Conservation (phyloP, 2,888 invertebrate genomes). For the Cephus nigrinus region DNA sequence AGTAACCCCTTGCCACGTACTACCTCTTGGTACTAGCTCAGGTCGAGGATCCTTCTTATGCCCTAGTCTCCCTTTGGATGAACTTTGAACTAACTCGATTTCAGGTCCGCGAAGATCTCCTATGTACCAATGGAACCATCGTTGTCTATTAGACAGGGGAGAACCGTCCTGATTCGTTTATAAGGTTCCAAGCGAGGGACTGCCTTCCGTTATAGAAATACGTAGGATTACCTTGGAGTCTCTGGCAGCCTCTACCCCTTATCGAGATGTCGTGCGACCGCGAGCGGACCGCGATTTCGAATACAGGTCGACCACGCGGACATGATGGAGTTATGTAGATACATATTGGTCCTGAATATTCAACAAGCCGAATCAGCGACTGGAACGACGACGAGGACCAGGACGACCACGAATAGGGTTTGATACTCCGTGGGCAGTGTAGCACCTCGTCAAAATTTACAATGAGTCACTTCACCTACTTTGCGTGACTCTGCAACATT, state of each 20-base stretch:
- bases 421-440: background rate
- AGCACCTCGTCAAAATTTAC: background rate
- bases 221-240: background rate
- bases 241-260: background rate
- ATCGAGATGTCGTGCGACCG: background rate
- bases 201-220: background rate
- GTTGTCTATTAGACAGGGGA: slow-evolving; percentile 16
- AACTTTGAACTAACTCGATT: slow-evolving; percentile 1
- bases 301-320: slow-evolving; percentile 19
- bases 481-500: background rate
- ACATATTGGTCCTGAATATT: slow-evolving; percentile 43
- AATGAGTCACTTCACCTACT: background rate
- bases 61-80: background rate
- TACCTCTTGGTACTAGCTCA: background rate
- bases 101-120: background rate
- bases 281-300: background rate
- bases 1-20: background rate
- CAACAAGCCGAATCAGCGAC: slow-evolving; percentile 43
- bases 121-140: slow-evolving; percentile 22
- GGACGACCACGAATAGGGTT: background rate
- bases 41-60: background rate
- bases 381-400: background rate
- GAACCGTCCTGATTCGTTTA: slow-evolving; percentile 17
- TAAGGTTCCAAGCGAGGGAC: slow-evolving; percentile 12
- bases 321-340: slow-evolving; percentile 35